A percentile compares a stretch with the other conserved stretches of the same genome.
Conservation (phyloP, 1,140 invertebrate species). For the Calycopis cecrops region DNA sequence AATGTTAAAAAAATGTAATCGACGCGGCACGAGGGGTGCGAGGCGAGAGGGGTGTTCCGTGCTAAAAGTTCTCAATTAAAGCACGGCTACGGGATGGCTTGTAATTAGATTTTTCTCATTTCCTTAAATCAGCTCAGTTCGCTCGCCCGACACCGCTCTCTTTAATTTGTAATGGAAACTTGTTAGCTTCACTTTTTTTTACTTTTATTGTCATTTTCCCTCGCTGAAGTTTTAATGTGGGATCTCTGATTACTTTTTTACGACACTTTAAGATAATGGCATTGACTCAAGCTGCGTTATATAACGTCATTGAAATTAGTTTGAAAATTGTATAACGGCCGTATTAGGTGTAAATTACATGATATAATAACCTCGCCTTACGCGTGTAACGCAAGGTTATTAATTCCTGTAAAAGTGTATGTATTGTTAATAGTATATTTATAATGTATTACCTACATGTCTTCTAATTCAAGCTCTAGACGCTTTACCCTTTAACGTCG, state of each 20-base stretch:
- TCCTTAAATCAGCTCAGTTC: constrained; percentile 62
- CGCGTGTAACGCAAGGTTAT: no score
- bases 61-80: constrained; percentile 70
- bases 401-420: no score
- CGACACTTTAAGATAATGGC: no score
- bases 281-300: no score
- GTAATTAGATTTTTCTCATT: constrained; percentile 73
- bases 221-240: constrained; percentile 19
- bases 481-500: no score
- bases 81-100: constrained; percentile 57
- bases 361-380: no score
- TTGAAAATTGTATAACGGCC: no score
- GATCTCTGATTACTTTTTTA: background rate
- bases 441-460: no score
- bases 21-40: constrained; percentile 44
- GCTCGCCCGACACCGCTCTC: constrained; percentile 56
- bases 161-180: constrained; percentile 74
- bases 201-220: constrained; percentile 59
- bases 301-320: no score
- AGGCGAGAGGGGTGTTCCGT: constrained; percentile 24
- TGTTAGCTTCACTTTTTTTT: constrained; percentile 59
- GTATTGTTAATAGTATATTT: no score
- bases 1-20: constrained; percentile 73
- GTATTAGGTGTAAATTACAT: no score
- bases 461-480: no score